A percentile compares a stretch with the other conserved stretches of the same genome.
phyloP scores from a whole-genome alignment of 2,888 invertebrate species.

The Lagria hirta region DNA sequence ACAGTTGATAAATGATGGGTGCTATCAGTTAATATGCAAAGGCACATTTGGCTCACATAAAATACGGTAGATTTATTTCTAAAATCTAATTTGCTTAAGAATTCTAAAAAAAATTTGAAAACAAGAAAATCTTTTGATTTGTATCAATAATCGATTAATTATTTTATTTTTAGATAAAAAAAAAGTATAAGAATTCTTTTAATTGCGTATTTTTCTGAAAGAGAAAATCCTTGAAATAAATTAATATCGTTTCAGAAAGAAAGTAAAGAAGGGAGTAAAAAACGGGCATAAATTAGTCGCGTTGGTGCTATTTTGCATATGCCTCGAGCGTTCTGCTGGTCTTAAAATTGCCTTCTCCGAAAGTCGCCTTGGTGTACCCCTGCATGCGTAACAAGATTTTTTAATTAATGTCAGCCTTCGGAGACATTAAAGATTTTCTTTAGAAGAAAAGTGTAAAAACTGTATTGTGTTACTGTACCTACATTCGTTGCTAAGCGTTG shows the following conservation, averaged over 20 bases:
- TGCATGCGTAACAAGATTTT: constrained; percentile 54
- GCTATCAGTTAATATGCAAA: too few relatives aligned
- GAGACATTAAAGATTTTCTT: constrained; percentile 49
- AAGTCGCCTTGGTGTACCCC: constrained; percentile 32
- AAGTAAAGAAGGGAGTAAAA: constrained; percentile 15
- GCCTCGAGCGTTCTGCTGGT: constrained; percentile 41
- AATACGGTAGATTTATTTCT: too few relatives aligned
- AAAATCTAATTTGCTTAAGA: too few relatives aligned
- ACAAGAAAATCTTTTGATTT: too few relatives aligned
- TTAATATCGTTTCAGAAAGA: constrained; percentile 4
- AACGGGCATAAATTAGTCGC: constrained; percentile 42
- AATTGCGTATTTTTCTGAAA: too few relatives aligned
- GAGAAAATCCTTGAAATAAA: too few relatives aligned
- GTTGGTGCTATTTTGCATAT: constrained; percentile 45
- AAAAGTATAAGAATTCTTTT: too few relatives aligned
- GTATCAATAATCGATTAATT: too few relatives aligned
- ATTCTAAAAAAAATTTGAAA: too few relatives aligned
- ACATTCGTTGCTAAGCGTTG: constrained; percentile 54
- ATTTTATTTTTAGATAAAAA: too few relatives aligned
- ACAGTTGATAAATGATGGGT: too few relatives aligned
- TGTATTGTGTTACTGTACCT: constrained; percentile 54
- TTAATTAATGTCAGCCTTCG: constrained; percentile 54
- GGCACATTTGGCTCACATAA: too few relatives aligned
- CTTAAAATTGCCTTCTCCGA: constrained; percentile 45
- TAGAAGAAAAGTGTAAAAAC: constrained; percentile 51